Evolutionary conservation across 2,888 invertebrate species (phyloP), one percentile per base, ranked within the genome.

Genomic region (Trichopoda pennipes): DNA sequence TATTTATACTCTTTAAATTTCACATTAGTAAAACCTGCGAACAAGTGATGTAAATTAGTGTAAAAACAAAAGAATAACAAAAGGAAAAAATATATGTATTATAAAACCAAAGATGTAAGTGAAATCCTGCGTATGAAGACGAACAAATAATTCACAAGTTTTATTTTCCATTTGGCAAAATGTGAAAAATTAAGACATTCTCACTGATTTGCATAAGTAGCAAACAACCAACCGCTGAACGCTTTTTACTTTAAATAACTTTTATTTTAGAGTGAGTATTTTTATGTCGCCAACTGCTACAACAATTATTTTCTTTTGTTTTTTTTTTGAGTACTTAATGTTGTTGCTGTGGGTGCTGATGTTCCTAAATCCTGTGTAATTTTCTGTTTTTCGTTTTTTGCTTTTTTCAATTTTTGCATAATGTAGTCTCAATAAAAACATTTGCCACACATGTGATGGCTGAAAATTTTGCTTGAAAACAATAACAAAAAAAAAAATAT

Each of bases 191-290:
- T 81, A 84, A 83, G 83, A 84, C 80, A 80, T 68, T 77, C 19
- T 42, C 38, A 38, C 44, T 70, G 78, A 85, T 85, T 85, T 85
- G 85, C 85, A 85, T 85, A 85, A 85, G 85, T 75, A 85, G 81
- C 78, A 72, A 64, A 21, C 32, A 73, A 17, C 44, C 32, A 73
- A 17, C 44, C 44, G 73, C 28, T 74, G 49, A 69, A 55, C 68
- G 63, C 63, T 58, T 55, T 72, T 61, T 60, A 2, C 64, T 38
- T 19, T 42, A n/a, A 12, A 12, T 21, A 56, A 56, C 47, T 63
- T 63, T 70, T 19, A 6, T 23, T 42, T n/a, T 51, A 75, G 49
- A 55, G 60, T 47, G 66, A 68, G 70, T 63, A 63, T 47, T 49
- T 42, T 58, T 42, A 58, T 64, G 68, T 63, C 70, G 70, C 70